Evolutionary conservation across 1,140 invertebrate species (phyloP).

Genomic region (Leptoteleia sp.): DNA sequence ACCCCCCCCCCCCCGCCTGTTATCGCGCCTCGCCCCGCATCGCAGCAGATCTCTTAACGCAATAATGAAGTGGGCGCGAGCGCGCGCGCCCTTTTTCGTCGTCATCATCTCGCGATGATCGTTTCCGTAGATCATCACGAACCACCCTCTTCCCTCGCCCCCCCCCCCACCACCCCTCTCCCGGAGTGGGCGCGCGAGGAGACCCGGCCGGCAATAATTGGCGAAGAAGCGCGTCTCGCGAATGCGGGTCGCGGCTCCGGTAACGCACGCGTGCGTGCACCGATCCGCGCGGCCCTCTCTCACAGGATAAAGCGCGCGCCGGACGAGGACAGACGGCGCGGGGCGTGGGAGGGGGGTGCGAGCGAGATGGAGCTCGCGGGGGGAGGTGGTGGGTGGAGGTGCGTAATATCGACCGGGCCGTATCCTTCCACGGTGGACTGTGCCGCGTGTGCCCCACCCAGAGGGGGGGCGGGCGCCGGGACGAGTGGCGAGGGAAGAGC

Average conservation of each 20-base stretch:
- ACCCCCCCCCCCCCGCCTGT: too few relatives aligned
- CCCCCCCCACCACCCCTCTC: too few relatives aligned
- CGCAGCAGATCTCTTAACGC: too few relatives aligned
- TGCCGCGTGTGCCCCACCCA: slow-evolving; percentile 62
- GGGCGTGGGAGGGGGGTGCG: slow-evolving; percentile 1
- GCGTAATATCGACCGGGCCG: slow-evolving; percentile 63
- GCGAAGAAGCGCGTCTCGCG: slow-evolving; percentile 7
- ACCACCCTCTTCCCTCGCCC: too few relatives aligned
- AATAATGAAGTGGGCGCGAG: too few relatives aligned
- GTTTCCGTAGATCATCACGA: too few relatives aligned
- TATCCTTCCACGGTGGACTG: slow-evolving; percentile 50
- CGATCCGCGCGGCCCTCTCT: slow-evolving; percentile 1
- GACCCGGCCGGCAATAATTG: background rate
- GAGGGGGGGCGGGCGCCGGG: slow-evolving; percentile 4
- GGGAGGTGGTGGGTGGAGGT: slow-evolving; percentile 35
- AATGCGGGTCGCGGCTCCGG: slow-evolving; percentile 8
- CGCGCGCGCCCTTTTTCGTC: too few relatives aligned
- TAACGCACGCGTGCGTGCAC: slow-evolving; percentile 29
- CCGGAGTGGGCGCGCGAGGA: too few relatives aligned
- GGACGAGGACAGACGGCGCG: background rate
- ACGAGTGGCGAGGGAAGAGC: slow-evolving; percentile 3
- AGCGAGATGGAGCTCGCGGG: background rate
- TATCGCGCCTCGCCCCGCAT: too few relatives aligned
- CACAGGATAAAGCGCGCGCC: background rate
- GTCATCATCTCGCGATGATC: too few relatives aligned